Evolutionary conservation across 2,113 vertebrate genomes (phyloP), one percentile per base, ranked within the genome.

Genomic region (Platysteira castanea): DNA sequence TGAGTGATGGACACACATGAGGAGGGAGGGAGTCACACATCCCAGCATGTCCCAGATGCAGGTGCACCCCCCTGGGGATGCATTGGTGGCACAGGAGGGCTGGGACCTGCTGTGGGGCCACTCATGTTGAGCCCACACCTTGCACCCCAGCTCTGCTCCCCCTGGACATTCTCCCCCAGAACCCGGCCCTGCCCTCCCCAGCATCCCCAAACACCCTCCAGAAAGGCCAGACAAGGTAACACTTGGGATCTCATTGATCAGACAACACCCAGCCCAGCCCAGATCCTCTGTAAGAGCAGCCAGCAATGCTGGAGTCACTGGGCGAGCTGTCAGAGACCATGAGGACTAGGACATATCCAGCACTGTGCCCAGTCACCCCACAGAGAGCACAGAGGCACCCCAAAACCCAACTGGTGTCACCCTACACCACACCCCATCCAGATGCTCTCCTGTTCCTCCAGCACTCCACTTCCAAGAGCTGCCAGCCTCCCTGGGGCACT

Each of bases 81-180:
- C 44, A 4, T 0, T 39, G 23, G 19, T 47, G 69, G 31, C 54
- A 42, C 0, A 0, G 56, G 35, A 27, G 47, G 13, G 23, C 24
- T 44, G 37, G 39, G 10, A 68, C 7, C 59, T 73, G 46, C n/a
- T 18, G 7, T 15, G 22, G 14, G n/a, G 37, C 28, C 73, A 12
- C 23, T 83, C 4, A 0, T 13, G n/a, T 24, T 1, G 1, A 69
- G 17, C 9, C 31, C 57, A 26, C 39, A 19, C 6, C 15, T 33
- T 12, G 41, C 41, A 57, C 4, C 1, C 6, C 0, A 0, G 21
- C 56, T 41, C 42, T 53, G 41, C 33, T 15, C 15, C 63, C 28
- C 44, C 23, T 33, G 1, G 1, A 15, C 18, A n/a, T 41, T 31
- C 16, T 57, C 28, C 11, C 57, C 13, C 39, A 61, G 53, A 68